Evolutionary conservation across 53 echinoderm and acorn worm species (phyloP).

Genomic region (Echinarachnius parma): DNA sequence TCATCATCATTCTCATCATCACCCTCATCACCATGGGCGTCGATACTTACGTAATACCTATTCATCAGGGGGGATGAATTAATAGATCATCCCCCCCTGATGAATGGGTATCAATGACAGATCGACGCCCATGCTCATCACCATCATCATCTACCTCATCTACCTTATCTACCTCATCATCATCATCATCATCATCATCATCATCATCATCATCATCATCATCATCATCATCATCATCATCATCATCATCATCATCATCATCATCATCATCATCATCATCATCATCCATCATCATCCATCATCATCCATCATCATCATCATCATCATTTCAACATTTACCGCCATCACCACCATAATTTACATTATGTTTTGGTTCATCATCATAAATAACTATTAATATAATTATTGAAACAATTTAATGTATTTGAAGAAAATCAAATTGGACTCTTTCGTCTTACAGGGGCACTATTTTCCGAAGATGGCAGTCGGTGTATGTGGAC

Average conservation of each 20-base stretch:
- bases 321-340: background rate
- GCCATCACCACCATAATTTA: background rate
- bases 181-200: background rate
- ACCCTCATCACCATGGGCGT: background rate
- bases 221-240: background rate
- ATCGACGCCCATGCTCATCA: background rate
- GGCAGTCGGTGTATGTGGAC: slow-evolving; percentile 66
- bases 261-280: background rate
- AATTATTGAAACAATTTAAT: too few relatives aligned
- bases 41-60: background rate
- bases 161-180: background rate
- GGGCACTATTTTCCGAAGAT: slow-evolving; percentile 79
- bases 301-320: background rate
- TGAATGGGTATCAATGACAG: background rate
- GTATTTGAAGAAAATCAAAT: too few relatives aligned
- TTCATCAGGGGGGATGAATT: too few relatives aligned
- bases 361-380: too few relatives aligned
- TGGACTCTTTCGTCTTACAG: slow-evolving; percentile 31
- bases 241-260: background rate
- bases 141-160: background rate
- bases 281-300: too few relatives aligned
- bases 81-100: too few relatives aligned
- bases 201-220: slow-evolving; percentile 4
- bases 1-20: background rate
- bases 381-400: too few relatives aligned